phyloP scores from a whole-genome alignment of 2,888 invertebrate genomes.

The Rotaria socialis region DNA sequence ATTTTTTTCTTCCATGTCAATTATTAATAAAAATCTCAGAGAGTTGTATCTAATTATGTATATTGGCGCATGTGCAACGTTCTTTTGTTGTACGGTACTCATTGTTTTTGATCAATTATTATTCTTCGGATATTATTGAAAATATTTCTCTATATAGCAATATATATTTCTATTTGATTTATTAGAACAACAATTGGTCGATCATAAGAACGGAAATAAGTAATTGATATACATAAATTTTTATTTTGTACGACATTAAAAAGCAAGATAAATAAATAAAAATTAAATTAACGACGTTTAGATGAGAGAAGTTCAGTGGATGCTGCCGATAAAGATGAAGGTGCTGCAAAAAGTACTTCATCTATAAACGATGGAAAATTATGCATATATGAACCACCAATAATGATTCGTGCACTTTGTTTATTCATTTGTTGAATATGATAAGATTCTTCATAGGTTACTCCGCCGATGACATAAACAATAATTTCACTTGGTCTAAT shows the following conservation, averaged over 20 bases:
- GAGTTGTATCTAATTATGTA: not conserved
- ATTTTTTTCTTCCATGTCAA: not conserved
- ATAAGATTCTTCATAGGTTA: constrained; percentile 89
- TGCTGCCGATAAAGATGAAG: not conserved
- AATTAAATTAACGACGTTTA: constrained; percentile 8
- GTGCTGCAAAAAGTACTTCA: not conserved
- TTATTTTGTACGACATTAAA: not conserved
- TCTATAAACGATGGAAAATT: constrained; percentile 62
- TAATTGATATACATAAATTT: too few species aligned
- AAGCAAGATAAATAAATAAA: not conserved
- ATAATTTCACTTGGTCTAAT: constrained; percentile 82
- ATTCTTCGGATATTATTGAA: too few species aligned
- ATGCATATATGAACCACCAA: constrained; percentile 87
- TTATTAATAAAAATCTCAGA: not conserved
- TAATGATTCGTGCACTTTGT: constrained; percentile 69
- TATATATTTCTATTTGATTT: too few species aligned
- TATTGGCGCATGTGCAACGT: not conserved
- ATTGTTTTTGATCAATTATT: too few species aligned
- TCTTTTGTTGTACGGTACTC: not conserved
- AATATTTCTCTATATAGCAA: too few species aligned
- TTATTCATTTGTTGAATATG: constrained; percentile 72
- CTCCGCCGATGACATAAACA: constrained; percentile 89
- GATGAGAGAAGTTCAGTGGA: not conserved
- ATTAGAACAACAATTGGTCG: too few species aligned
- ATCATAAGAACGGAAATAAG: too few species aligned